These are phyloP conservation scores for Cygnus atratus DNA, from an alignment of 2,113 vertebrate species.

Conservation along the genomic window DNA sequence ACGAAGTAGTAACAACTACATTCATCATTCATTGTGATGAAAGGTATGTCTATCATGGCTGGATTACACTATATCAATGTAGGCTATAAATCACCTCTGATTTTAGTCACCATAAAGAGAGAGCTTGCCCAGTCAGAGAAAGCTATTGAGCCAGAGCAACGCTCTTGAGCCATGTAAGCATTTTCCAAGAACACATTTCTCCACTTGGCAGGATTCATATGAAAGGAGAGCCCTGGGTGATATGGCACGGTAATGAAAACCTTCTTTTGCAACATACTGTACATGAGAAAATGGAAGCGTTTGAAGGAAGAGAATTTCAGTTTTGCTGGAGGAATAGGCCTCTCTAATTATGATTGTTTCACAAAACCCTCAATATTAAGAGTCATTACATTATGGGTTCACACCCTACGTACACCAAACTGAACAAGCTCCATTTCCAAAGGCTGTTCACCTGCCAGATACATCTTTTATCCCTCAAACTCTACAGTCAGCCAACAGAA, in stretches of 20 bases:
- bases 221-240: not conserved
- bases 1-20: not conserved
- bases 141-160: not conserved
- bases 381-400: fast-evolving
- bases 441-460: not conserved
- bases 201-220: not conserved
- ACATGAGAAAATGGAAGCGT: not conserved
- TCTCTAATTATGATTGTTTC: not conserved
- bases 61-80: not conserved
- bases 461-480: not conserved
- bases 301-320: not conserved
- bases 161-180: not conserved
- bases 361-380: not conserved
- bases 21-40: not conserved
- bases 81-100: not conserved
- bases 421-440: not conserved
- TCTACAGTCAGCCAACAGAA: not conserved
- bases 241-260: not conserved
- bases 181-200: not conserved
- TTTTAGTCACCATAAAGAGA: not conserved
- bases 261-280: not conserved
- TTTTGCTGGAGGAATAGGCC: not conserved
- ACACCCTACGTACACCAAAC: too few species aligned
- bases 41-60: not conserved
- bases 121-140: not conserved